Conservation (phyloP, 2,888 invertebrate species). For the Seira musarum region DNA sequence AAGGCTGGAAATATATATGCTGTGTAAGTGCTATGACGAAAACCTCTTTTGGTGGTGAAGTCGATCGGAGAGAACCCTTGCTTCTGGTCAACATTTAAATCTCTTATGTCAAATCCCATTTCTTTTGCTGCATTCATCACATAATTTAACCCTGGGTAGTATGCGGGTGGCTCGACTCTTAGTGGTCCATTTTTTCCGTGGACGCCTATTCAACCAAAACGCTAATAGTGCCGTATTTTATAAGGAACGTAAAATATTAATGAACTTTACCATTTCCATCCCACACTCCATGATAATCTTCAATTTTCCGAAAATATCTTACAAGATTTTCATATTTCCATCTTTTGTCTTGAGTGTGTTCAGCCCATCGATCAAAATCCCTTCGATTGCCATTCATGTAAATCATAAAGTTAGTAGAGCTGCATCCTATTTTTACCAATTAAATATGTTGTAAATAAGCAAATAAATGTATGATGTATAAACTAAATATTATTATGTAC, state of each 20-base stretch:
- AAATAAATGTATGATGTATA: too few relatives aligned
- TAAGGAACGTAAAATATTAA: too few relatives aligned
- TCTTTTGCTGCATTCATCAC: conserved; percentile 51
- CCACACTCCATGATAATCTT: conserved; percentile 47
- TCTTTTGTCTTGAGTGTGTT: conserved; percentile 70
- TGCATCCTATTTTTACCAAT: too few relatives aligned
- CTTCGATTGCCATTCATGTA: conserved; percentile 77
- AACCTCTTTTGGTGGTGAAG: conserved; percentile 37
- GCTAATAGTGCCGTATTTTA: too few relatives aligned
- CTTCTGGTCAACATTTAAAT: conserved; percentile 54
- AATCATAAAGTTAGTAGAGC: conserved; percentile 23
- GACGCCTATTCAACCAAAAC: not conserved
- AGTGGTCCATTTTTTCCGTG: conserved; percentile 56
- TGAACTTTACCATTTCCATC: conserved; percentile 12
- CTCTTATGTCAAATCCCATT: conserved; percentile 43
- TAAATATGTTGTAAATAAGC: too few relatives aligned
- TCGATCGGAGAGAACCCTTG: conserved; percentile 48
- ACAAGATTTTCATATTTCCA: conserved; percentile 73
- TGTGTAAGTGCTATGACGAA: conserved; percentile 46
- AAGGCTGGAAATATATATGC: conserved; percentile 53
- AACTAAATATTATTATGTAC: too few relatives aligned
- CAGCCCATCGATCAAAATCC: conserved; percentile 80
- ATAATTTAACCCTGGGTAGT: conserved; percentile 39
- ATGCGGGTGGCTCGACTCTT: conserved; percentile 23
- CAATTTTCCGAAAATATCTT: conserved; percentile 72